phyloP scores from a whole-genome alignment of 2,888 invertebrate genomes.

The Sacculina carcini region DNA sequence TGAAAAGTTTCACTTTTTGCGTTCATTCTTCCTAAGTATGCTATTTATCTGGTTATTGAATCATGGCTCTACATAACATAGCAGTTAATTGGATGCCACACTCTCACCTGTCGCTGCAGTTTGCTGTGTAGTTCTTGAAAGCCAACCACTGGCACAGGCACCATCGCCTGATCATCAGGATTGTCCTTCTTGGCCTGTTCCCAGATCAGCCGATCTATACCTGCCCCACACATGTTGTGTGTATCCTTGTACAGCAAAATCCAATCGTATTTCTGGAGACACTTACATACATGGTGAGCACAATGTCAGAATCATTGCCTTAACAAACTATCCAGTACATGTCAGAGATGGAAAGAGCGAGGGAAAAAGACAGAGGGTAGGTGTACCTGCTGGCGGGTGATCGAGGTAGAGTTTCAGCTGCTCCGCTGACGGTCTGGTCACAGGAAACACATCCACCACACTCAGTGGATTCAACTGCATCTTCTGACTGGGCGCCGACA shows the following conservation, averaged over 20 bases:
- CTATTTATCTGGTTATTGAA: too few species aligned
- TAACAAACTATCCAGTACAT: too few species aligned
- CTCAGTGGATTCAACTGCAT: conserved; percentile 43
- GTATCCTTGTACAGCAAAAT: too few species aligned
- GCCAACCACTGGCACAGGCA: conserved; percentile 83
- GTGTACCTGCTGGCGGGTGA: conserved; percentile 47
- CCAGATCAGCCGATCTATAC: conserved; percentile 83
- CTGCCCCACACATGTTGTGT: too few species aligned
- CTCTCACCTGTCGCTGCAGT: conserved; percentile 30
- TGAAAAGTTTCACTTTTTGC: too few species aligned
- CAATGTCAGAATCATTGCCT: too few species aligned
- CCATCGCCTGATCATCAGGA: conserved; percentile 62
- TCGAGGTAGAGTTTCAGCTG: conserved; percentile 65
- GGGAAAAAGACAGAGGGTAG: background rate
- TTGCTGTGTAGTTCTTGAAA: conserved; percentile 43
- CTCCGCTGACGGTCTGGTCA: conserved; percentile 46
- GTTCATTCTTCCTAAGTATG: too few species aligned
- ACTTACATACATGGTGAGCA: background rate
- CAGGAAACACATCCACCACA: conserved; percentile 39
- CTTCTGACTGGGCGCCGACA: conserved; percentile 20
- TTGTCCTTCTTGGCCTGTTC: conserved; percentile 85
- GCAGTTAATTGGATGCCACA: too few species aligned
- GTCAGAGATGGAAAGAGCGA: too few species aligned
- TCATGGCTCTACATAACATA: too few species aligned
- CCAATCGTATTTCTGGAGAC: conserved; percentile 13